Conservation (phyloP, 2,888 invertebrate species). For the Ornithoptera alexandrae region DNA sequence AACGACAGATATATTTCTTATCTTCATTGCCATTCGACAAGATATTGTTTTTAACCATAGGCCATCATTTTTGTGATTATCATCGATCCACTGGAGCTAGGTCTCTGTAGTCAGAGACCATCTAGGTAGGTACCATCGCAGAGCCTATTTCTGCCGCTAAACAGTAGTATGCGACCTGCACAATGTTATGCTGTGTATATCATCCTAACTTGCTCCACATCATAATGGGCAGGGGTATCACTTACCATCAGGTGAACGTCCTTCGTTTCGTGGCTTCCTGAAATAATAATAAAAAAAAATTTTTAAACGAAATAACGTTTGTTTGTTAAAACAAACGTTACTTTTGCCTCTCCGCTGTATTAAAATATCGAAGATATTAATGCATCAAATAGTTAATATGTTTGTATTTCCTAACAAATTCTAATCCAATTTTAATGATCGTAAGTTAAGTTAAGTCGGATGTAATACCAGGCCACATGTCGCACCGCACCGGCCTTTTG, state of each 20-base stretch:
- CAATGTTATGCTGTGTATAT: too few relatives aligned
- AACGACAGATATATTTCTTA: background rate
- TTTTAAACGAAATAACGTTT: background rate
- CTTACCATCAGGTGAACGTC: too few relatives aligned
- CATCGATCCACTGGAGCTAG: background rate
- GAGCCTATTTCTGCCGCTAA: too few relatives aligned
- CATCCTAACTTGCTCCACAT: too few relatives aligned
- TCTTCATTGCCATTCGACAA: too few relatives aligned
- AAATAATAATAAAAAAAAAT: too few relatives aligned
- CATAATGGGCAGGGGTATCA: too few relatives aligned
- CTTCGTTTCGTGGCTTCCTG: too few relatives aligned
- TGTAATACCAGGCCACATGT: constrained; percentile 58
- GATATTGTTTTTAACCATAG: background rate
- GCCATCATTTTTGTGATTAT: background rate
- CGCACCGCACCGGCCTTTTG: constrained; percentile 54
- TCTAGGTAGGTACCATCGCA: too few relatives aligned
- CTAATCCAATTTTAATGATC: constrained; percentile 29
- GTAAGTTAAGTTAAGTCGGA: constrained; percentile 30
- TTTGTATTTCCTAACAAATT: constrained; percentile 16
- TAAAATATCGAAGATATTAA: background rate
- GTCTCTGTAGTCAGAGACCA: too few relatives aligned
- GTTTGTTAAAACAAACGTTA: background rate
- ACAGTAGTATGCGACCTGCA: too few relatives aligned
- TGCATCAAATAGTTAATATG: constrained; percentile 16
- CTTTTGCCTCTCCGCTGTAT: background rate